Evolutionary conservation across 2,888 invertebrate species (phyloP), one percentile per base, ranked within the genome.

Genomic region (Euphydryas editha): DNA sequence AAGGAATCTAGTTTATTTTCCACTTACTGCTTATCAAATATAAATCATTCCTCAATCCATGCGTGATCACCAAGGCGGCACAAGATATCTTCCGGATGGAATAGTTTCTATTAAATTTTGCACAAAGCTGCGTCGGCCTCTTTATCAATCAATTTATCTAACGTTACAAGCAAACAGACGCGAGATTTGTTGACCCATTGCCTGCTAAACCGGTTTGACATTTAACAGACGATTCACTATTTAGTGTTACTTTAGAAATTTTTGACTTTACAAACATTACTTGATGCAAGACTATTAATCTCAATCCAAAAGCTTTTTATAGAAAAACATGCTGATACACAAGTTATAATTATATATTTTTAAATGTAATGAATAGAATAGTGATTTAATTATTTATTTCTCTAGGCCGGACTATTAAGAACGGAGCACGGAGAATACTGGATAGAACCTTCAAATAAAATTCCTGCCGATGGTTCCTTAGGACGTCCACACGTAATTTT

Each of bases 361-460:
- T 30, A 30, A 30, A 30, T 18, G 18, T 39, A 39, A 57, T 21
- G 2, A 42, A 57, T 17, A 11, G 17, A 46, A 18, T 46, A 46
- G 10, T 46, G 7, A 42, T 17, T n/a, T 18, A 3, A 46, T 18
- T 18, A 46, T 46, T 18, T 49, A 13, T 21, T 10, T 54, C 54
- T n/a, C 54, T 88, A 96, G 96, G 94, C 94, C 75, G 96, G 96
- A 21, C 93, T 95, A 78, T 93, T 96, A 70, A 93, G 94, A 78
- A 95, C 95, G 18, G 93, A 94, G 74, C 88, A 94, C 70, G 95
- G 94, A 69, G 95, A 95, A 82, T 96, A 94, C 85, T 96, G 94
- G 89, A 94, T 96, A 72, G 96, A 96, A 84, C 96, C 96, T 44
- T 94, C 94, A 39, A 94, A 94, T 77, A 92, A 94, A 83, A 85